A percentile compares a stretch with the other conserved stretches of the same genome.
Evolutionary conservation across 2,113 vertebrate species (phyloP).

Genomic region (Telmatochromis brichardi): DNA sequence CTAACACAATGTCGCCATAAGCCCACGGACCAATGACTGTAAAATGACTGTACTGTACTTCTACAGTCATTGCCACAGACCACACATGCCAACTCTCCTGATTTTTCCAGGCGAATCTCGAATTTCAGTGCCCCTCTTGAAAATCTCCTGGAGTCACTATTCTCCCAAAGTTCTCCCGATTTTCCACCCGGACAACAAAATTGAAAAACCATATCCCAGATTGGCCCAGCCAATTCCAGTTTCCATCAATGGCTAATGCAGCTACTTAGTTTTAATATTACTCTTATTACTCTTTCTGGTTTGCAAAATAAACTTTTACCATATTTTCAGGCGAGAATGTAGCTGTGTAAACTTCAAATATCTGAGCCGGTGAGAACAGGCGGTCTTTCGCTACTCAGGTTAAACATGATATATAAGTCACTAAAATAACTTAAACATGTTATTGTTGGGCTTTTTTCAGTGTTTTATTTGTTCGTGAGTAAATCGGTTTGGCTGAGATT

Average conservation of each 20-base stretch:
- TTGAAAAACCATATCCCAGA: background rate
- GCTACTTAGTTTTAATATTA: background rate
- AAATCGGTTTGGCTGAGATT: background rate
- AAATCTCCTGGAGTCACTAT: background rate
- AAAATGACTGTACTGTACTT: background rate
- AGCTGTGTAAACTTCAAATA: background rate
- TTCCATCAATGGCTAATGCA: background rate
- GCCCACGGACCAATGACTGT: fast-evolving
- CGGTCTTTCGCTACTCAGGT: fast-evolving
- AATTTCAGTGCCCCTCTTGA: background rate
- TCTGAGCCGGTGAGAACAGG: background rate
- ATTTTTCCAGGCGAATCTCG: background rate
- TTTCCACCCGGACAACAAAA: background rate
- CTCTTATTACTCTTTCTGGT: background rate
- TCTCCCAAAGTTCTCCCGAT: background rate
- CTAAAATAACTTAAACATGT: background rate
- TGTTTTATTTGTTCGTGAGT: fast-evolving
- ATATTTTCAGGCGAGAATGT: background rate
- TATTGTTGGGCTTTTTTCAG: background rate
- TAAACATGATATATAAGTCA: background rate
- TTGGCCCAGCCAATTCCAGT: background rate
- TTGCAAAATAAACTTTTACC: background rate
- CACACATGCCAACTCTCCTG: background rate
- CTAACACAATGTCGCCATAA: background rate
- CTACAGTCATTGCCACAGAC: background rate